Evolutionary conservation across 2,888 invertebrate species (phyloP).

Genomic region (Erynnis tages): DNA sequence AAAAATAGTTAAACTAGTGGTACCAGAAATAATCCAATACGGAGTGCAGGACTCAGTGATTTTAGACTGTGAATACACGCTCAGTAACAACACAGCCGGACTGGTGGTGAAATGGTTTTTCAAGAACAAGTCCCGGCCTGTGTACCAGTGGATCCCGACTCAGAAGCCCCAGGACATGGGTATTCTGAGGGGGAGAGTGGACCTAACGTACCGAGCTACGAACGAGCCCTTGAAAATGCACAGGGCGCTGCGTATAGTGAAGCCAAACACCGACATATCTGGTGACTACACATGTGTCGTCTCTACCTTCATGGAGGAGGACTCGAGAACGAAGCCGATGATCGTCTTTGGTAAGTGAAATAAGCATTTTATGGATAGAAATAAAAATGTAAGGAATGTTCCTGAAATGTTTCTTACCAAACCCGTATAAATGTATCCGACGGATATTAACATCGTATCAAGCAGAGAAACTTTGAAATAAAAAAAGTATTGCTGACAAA

Average conservation of each 20-base stretch:
- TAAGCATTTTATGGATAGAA: no score
- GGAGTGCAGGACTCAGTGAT: slow-evolving; percentile 83
- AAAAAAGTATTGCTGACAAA: no score
- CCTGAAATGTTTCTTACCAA: no score
- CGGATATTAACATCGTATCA: no score
- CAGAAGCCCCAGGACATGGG: slow-evolving; percentile 85
- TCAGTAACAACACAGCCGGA: slow-evolving; percentile 83
- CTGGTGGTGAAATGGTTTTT: slow-evolving; percentile 90
- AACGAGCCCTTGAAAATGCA: slow-evolving; percentile 85
- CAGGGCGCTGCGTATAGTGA: slow-evolving; percentile 86
- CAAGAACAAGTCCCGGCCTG: slow-evolving; percentile 83
- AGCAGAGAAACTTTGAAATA: no score
- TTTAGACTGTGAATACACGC: slow-evolving; percentile 87
- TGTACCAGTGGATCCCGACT: slow-evolving; percentile 90
- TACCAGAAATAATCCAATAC: slow-evolving; percentile 83
- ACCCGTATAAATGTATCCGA: no score
- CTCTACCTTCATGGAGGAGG: slow-evolving; percentile 86
- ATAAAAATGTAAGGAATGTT: no score
- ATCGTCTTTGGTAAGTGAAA: slow-evolving; percentile 85
- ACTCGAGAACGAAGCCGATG: slow-evolving; percentile 84
- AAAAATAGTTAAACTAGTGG: slow-evolving; percentile 83
- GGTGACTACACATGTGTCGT: slow-evolving; percentile 89
- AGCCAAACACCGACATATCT: slow-evolving; percentile 86
- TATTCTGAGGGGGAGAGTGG: slow-evolving; percentile 76
- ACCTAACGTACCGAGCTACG: slow-evolving; percentile 84